Conservation (phyloP, 2,888 invertebrate species). For the Lepetodrilus schrolli region DNA sequence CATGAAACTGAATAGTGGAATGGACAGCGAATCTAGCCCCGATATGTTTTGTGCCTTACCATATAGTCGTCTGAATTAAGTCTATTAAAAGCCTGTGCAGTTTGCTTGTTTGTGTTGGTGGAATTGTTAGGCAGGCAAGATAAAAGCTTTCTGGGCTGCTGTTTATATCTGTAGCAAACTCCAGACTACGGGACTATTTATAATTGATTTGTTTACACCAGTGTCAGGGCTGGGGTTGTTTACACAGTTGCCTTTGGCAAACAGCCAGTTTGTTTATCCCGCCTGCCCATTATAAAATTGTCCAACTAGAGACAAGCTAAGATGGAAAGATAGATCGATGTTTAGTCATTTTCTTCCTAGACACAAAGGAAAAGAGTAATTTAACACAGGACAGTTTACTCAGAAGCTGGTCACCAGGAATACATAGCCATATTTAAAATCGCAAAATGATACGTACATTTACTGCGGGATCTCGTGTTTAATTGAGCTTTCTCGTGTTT, state of each 20-base stretch:
- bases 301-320: slow-evolving; percentile 26
- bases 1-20: background rate
- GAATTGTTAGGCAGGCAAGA: slow-evolving; percentile 29
- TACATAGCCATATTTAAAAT: no score
- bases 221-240: slow-evolving; percentile 54
- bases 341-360: slow-evolving; percentile 10
- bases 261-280: slow-evolving; percentile 39
- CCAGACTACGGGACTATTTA: slow-evolving; percentile 42
- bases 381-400: slow-evolving; percentile 15
- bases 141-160: slow-evolving; percentile 33
- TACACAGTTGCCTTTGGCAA: slow-evolving; percentile 51
- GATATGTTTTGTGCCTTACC: slow-evolving; percentile 3
- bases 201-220: slow-evolving; percentile 60
- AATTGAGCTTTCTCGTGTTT: no score
- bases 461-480: no score
- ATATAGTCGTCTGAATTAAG: background rate
- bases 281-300: slow-evolving; percentile 27
- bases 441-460: no score
- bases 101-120: slow-evolving; percentile 30
- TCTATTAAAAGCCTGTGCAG: slow-evolving; percentile 29
- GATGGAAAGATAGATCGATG: slow-evolving; percentile 27
- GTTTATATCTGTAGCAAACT: slow-evolving; percentile 33
- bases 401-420: background rate
- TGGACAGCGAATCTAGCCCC: background rate
- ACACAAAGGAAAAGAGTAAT: slow-evolving; percentile 6